Conservation (phyloP, 2,113 vertebrate genomes). For the Coryphaenoides rupestris region DNA sequence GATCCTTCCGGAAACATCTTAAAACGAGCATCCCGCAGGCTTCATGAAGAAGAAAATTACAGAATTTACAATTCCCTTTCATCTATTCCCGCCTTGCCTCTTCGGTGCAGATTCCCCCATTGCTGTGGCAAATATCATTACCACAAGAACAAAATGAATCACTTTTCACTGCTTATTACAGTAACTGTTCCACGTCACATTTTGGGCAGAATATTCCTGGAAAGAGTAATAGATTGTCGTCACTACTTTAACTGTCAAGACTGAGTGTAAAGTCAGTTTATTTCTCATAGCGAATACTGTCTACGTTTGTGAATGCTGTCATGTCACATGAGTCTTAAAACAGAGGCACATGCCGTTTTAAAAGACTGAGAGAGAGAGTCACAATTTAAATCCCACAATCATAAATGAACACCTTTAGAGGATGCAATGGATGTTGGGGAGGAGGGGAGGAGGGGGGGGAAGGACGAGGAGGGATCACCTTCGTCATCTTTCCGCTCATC, state of each 20-base stretch:
- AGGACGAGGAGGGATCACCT: neutral
- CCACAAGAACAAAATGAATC: slow-evolving; percentile 29
- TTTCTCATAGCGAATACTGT: no score
- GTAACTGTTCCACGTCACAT: no score
- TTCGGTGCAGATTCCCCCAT: slow-evolving; percentile 40
- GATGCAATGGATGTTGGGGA: no score
- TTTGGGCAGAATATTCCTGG: no score
- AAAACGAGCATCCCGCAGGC: slow-evolving; percentile 31
- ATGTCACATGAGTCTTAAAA: neutral
- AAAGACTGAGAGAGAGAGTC: neutral
- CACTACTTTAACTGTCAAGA: no score
- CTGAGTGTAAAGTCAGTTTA: no score
- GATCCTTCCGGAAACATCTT: slow-evolving; percentile 35
- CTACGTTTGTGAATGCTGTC: no score
- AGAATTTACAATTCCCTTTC: slow-evolving; percentile 54
- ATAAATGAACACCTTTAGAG: no score
- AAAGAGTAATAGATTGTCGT: no score
- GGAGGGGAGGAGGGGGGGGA: no score
- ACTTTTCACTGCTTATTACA: no score
- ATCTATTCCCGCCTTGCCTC: slow-evolving; percentile 40
- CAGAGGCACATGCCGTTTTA: neutral
- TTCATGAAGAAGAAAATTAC: slow-evolving; percentile 17
- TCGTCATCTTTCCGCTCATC: no score
- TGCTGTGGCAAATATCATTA: slow-evolving; percentile 24
- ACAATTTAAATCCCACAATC: neutral